phyloP scores from a whole-genome alignment of 2,888 invertebrate species.

The Lasius fuliginosus region DNA sequence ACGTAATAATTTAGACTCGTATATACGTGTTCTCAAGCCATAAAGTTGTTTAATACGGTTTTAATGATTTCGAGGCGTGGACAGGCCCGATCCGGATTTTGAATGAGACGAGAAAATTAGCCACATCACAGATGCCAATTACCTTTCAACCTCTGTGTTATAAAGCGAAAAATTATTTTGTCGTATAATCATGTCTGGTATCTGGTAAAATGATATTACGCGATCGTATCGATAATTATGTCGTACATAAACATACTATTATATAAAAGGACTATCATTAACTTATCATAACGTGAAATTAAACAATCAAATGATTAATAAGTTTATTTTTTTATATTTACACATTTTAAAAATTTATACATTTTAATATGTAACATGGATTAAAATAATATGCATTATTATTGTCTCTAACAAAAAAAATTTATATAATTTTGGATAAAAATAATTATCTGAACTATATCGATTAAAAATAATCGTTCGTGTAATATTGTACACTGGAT shows the following conservation, averaged over 20 bases:
- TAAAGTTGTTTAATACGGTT: slow-evolving; percentile 79
- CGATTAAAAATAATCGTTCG: slow-evolving; percentile 18
- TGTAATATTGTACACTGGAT: slow-evolving; percentile 15
- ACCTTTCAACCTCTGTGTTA: slow-evolving; percentile 39
- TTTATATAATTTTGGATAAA: not conserved
- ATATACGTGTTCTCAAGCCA: slow-evolving; percentile 70
- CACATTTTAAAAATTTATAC: slow-evolving; percentile 43
- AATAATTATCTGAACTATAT: slow-evolving; percentile 37
- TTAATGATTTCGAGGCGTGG: slow-evolving; percentile 79
- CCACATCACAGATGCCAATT: slow-evolving; percentile 11
- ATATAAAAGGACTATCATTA: slow-evolving; percentile 5
- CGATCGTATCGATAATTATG: not conserved
- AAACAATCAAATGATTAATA: slow-evolving; percentile 30
- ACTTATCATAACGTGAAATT: slow-evolving; percentile 35
- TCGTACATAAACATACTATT: slow-evolving; percentile 22
- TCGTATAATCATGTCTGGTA: not conserved
- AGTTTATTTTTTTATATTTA: slow-evolving; percentile 26
- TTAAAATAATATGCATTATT: slow-evolving; percentile 25
- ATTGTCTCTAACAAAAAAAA: slow-evolving; percentile 16
- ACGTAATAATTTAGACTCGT: slow-evolving; percentile 78
- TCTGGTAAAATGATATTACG: not conserved
- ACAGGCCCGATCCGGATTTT: slow-evolving; percentile 67
- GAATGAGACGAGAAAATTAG: slow-evolving; percentile 64
- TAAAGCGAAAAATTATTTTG: slow-evolving; percentile 24
- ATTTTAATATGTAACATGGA: slow-evolving; percentile 40